Evolutionary conservation across 2,113 vertebrate genomes (phyloP), one percentile per base, ranked within the genome.

Genomic region (Chinchilla lanigera): DNA sequence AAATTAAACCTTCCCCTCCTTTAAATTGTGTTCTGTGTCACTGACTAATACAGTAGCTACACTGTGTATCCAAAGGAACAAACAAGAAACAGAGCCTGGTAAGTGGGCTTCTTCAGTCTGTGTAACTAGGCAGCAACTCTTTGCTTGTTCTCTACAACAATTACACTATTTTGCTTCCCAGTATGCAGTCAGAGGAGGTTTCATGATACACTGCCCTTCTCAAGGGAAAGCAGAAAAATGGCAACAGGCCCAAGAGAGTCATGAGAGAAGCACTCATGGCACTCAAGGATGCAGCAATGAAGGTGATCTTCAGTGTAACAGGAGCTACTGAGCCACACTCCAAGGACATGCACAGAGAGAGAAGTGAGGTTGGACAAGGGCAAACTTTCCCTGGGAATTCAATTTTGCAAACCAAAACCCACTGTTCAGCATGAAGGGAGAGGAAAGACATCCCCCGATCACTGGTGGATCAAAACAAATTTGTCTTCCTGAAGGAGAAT

Each of bases 381-480:
- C 33, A 86, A 61, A 63, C 26, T 17, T 65, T 61, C 88, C 52
- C 14, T 38, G 12, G 47, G 16, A 80, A 77, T 61, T 82, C 19
- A 28, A 83, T 56, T 82, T 61, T 94, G 26, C 73, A 94, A 91
- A 90, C 16, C 30, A 81, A 86, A 95, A 82, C 47, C 88, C 73
- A 85, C n/a, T 28, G 44, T 14, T 94, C 84, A 85, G 52, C 33
- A 63, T 82, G 33, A 38, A 30, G 0, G 33, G 13, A 94, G 50
- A 44, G 11, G 69, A 92, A 73, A 81, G 50, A 75, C 50, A 92
- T 61, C 5, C 60, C 69, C 58, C n/a, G 30, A 16, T n/a, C 60
- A 67, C 13, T 20, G 81, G 16, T 47, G 33, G 38, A 60, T 69
- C n/a, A 58, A 88, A 60, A 81, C 3, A 35, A 5, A 75, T 75